Evolutionary conservation across 2,113 vertebrate species (phyloP), one percentile per base, ranked within the genome.

Genomic region (Oreochromis spilurus): DNA sequence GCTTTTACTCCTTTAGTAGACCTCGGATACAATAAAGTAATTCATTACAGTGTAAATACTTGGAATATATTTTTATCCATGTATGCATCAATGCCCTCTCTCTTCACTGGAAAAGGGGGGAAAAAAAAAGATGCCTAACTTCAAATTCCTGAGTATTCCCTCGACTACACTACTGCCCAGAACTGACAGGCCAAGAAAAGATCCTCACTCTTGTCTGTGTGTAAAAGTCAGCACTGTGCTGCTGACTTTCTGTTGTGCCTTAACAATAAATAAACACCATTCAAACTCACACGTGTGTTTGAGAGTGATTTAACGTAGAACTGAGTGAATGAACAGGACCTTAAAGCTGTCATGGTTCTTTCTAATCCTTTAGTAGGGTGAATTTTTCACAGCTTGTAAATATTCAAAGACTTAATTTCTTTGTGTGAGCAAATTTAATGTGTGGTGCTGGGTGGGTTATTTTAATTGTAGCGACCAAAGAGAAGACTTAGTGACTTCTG

Each of bases 221-320:
- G 81, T 26, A 34, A 75, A 55, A 53, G 43, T 82, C 86, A 88
- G 84, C 83, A 78, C 54, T 84, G 58, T 85, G 60, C 58, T 81
- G 79, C 81, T 87, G 85, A 52, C 83, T 24, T 84, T 79, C 36
- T 60, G 9, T 58, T 92, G 93, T 96, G 95, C 94, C 94, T 95
- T 94, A 92, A 83, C 67, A 62, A 81, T 90, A 58, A 94, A 93
- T 94, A 94, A 94, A 94, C 38, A 60, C 24, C 26, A 52, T 84
- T 77, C 3, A 67, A 55, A 52, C 50, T 58, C 21, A 54, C 24
- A 8, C 2, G 36, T 67, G 38, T 79, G 17, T 40, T 77, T 34
- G 70, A 5, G 9, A 53, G 31, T 67, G 77, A 31, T 16, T 67
- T 85, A 9, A 24, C 0, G 11, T 55, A 7, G 38, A 78, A 34